Evolutionary conservation across 1,140 invertebrate genomes (phyloP).

Genomic region (Drosophila azteca): DNA sequence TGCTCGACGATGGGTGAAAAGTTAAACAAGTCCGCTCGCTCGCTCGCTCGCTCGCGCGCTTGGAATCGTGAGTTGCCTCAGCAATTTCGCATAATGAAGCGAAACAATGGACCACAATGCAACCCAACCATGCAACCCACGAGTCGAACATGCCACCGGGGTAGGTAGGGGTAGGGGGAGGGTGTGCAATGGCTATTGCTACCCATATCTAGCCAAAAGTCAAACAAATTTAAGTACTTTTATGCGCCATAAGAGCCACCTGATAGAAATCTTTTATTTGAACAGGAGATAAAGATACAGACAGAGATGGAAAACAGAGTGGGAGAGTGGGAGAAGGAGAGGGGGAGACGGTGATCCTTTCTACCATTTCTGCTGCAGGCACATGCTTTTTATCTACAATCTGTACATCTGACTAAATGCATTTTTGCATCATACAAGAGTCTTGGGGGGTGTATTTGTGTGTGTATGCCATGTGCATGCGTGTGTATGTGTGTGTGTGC

Average conservation of each 20-base stretch:
- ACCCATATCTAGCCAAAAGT: slow-evolving; percentile 63
- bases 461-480: slow-evolving; percentile 38
- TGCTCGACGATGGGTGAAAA: slow-evolving; percentile 52
- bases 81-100: slow-evolving; percentile 53
- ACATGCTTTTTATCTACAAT: slow-evolving; percentile 49
- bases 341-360: background rate
- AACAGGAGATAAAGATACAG: slow-evolving; percentile 11
- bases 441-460: slow-evolving; percentile 9
- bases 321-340: background rate
- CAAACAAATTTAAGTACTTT: slow-evolving; percentile 82
- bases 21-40: slow-evolving; percentile 44
- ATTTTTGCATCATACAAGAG: slow-evolving; percentile 54
- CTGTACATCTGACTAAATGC: slow-evolving; percentile 59
- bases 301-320: background rate
- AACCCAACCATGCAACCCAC: background rate
- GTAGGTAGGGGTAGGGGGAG: too few species aligned
- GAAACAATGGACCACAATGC: slow-evolving; percentile 6
- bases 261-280: slow-evolving; percentile 82
- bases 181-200: background rate
- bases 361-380: slow-evolving; percentile 42
- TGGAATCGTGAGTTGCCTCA: slow-evolving; percentile 42
- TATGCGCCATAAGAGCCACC: slow-evolving; percentile 78
- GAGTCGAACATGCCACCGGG: background rate
- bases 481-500: slow-evolving; percentile 32
- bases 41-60: slow-evolving; percentile 21